phyloP scores from a whole-genome alignment of 30 jellyfish, hydroid and myxozoan genomes.

The Haliclystus octoradiatus region DNA sequence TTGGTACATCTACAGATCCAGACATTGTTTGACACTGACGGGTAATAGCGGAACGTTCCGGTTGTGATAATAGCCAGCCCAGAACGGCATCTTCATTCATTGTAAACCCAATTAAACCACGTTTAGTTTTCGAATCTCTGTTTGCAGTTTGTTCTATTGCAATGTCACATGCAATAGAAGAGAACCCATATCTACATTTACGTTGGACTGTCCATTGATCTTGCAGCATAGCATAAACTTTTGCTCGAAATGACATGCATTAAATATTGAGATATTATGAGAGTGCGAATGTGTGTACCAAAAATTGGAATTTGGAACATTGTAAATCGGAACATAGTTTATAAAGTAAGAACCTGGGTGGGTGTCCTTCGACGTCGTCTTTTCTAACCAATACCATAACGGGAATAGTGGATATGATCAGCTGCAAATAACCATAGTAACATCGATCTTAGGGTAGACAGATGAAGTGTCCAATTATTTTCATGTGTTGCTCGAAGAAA shows the following conservation, averaged over 20 bases:
- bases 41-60: constrained; percentile 24
- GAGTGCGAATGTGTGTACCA: too few relatives aligned
- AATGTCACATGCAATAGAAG: constrained; percentile 31
- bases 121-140: too few relatives aligned
- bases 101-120: constrained; percentile 25
- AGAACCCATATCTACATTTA: constrained; percentile 20
- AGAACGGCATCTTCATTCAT: constrained; percentile 22
- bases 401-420: constrained; percentile 48
- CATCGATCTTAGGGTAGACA: constrained; percentile 51
- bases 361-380: constrained; percentile 23
- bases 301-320: too few relatives aligned
- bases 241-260: too few relatives aligned
- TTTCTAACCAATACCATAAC: constrained; percentile 69
- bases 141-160: constrained; percentile 29
- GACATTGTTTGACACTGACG: constrained; percentile 12
- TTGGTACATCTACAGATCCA: background rate
- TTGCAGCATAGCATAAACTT: too few relatives aligned
- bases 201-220: constrained; percentile 38
- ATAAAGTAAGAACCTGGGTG: constrained; percentile 45
- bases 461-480: constrained; percentile 41
- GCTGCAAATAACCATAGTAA: constrained; percentile 58
- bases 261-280: too few relatives aligned
- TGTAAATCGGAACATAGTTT: background rate
- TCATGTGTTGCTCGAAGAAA: constrained; percentile 60
- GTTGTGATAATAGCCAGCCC: constrained; percentile 24